Base-by-base conservation (phyloP, 2,113 vertebrate species). In the Eclectus roratus region DNA sequence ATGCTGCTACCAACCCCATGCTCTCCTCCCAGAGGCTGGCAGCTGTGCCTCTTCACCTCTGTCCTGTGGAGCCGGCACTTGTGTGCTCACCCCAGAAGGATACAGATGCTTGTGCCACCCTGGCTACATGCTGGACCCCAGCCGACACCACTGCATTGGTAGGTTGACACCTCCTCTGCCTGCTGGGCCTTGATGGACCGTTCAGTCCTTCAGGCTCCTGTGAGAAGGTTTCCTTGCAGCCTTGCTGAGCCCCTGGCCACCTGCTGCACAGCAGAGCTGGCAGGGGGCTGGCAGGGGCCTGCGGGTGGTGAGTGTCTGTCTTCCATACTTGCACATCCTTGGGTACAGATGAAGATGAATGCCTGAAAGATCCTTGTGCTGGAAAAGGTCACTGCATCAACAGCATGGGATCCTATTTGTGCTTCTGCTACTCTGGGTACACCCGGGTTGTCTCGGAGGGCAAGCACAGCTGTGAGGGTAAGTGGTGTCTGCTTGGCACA, bases 381-480 rank as follows among this genome's bases (percentile, higher is more conserved):
- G 99, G 98, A 61, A 99, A 97, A 92, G 99, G 99, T 21, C 98
- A 61, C 88, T 99, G 99, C 58, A 77, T 99, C 60, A 99, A 99
- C 97, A 98, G 68, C 3, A 95, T 98, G 76, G 99, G 99, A 71
- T 99, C 99, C 91, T 99, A 98, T 77, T 98, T 98, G 68, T 99
- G 99, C 84, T 97, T 98, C 49, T 99, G 99, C 97, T 97, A 98
- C 95, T 97, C 98, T 6, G 99, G 99, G 44, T 99, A 98, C 91
- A 98, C 93, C 35, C 97, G 98, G 95, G 93, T 97, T 92, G 97
- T 98, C 93, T 98, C 87, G 0, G 98, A 98, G 52, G 98, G 98
- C 96, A 98, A 94, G 70, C 99, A 98, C 96, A 98, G 97, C 92
- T 99, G 99, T 97, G 98, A 98, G 97, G 99, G 99, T 99, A 94